Evolutionary conservation across 2,888 invertebrate genomes (phyloP), one percentile per base, ranked within the genome.

Genomic region (Ametastegia equiseti): DNA sequence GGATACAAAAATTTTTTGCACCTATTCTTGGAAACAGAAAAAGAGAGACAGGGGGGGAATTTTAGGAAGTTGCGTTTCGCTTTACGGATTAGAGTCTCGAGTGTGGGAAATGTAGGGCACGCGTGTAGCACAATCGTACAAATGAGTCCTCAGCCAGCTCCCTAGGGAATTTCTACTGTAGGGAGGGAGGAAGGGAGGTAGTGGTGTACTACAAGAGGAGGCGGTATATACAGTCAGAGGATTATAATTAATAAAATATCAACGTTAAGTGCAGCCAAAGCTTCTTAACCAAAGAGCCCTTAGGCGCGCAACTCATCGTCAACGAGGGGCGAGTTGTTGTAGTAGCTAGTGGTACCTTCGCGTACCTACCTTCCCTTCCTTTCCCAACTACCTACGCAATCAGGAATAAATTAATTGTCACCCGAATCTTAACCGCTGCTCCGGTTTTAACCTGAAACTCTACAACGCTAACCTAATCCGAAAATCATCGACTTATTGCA

Each of bases 171-270:
- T 78, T 33, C 19, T 45, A 80, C 81, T 33, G 78, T 81, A 80
- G 81, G 60, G 57, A 67, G 73, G 54, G 19, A 42, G 45, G 63
- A 63, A 65, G 69, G 33, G 82, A 81, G 67, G 73, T 79, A 78
- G 71, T 73, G 7, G 30, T 33, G 30, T 7, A 60, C 30, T 54
- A 47, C 67, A 19, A 73, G 80, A 80, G 73, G 73, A 2, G 54
- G 65, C 23, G 86, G 83, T 84, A 88, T 88, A 88, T 84, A 83
- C 75, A 77, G 81, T 80, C 73, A 80, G 81, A 65, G 81, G 82
- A 84, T 84, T 83, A 82, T 86, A 88, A 87, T 89, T 88, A 88
- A 89, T 88, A 88, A 89, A 88, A 88, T 88, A 89, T 88, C 84
- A 87, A 85, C 84, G 84, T 84, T 85, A 85, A 89, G 87, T 87